Evolutionary conservation across 2,113 vertebrate species (phyloP).

Genomic region (Lepisosteus oculatus): DNA sequence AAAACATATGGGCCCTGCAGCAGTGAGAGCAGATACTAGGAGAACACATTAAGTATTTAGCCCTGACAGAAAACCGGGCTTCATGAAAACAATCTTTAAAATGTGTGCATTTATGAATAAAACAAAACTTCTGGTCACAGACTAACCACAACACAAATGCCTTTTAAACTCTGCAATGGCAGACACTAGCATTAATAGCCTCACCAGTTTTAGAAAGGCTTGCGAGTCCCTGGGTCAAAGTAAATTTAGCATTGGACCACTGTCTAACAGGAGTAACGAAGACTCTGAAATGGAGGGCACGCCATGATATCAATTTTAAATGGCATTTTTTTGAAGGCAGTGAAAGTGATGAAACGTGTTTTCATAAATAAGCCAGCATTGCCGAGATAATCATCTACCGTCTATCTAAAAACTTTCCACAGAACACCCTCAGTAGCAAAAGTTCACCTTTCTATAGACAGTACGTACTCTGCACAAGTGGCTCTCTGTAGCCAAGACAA

Average conservation of each 20-base stretch:
- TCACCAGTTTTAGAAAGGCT: not conserved
- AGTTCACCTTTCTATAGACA: slow-evolving; percentile 17
- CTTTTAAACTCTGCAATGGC: not conserved
- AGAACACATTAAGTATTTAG: not conserved
- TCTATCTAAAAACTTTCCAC: slow-evolving; percentile 13
- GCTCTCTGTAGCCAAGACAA: slow-evolving; percentile 18
- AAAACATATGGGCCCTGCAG: too few species aligned
- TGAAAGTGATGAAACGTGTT: not conserved
- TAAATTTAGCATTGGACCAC: not conserved
- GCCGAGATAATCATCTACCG: slow-evolving; percentile 5
- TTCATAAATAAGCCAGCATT: slow-evolving; percentile 1
- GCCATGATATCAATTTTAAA: not conserved
- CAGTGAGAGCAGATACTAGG: too few species aligned
- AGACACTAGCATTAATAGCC: not conserved
- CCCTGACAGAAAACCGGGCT: not conserved
- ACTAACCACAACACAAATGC: not conserved
- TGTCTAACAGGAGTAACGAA: not conserved
- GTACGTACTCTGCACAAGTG: slow-evolving; percentile 15
- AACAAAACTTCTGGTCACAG: not conserved
- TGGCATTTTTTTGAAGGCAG: not conserved
- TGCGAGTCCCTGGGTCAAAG: not conserved
- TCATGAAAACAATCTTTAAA: not conserved
- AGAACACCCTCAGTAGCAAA: slow-evolving; percentile 12
- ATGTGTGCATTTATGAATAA: not conserved
- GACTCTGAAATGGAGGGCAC: not conserved